Base-by-base conservation (phyloP, 2,113 vertebrate species). In the Campylomormyrus tamandua region DNA sequence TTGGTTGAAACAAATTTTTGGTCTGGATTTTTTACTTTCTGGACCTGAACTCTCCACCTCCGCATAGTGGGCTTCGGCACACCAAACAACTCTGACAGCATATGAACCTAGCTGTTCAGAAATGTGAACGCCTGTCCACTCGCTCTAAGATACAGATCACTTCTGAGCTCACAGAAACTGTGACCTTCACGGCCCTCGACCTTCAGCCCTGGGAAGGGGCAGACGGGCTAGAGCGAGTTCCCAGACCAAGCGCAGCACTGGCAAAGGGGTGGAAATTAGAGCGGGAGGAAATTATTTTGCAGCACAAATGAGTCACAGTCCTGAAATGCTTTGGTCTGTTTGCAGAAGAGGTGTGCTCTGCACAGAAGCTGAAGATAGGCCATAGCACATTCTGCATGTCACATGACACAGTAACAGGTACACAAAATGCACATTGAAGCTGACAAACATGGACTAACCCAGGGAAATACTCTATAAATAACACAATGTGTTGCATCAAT, bases 171-270 rank as follows among this genome's bases (percentile, higher is more conserved):
- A 27, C 83, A 11, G 42, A 85, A 48, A 3, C 83, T 45, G 45
- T 27, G 24, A 49, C 8, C 24, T 49, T 86, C 24, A 86, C 35
- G 17, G 74, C 74, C 35, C 15, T 42, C 17, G 74, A 80, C 74
- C 74, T 80, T 80, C 74, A 39, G 35, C 74, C 74, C 74, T 42
- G 45, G 45, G 83, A 48, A 39, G 45, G 39, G 45, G 21, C 45
- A n/a, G 83, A 48, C 83, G 1, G 83, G 24, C 83, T 84, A 21
- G 8, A 84, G 42, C 10, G 42, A 48, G 39, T 24, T n/a, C 85
- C 11, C 49, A 39, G 48, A 11, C 42, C 90, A 88, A 89, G 52
- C 90, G 92, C 90, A 90, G 88, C 66, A 50, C 91, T 46, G 56
- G 84, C 27, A 56, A 17, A 86, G 45, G 46, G 84, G 24, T 50